Conservation (phyloP, 1,140 invertebrate species). For the Nasonia giraulti region DNA sequence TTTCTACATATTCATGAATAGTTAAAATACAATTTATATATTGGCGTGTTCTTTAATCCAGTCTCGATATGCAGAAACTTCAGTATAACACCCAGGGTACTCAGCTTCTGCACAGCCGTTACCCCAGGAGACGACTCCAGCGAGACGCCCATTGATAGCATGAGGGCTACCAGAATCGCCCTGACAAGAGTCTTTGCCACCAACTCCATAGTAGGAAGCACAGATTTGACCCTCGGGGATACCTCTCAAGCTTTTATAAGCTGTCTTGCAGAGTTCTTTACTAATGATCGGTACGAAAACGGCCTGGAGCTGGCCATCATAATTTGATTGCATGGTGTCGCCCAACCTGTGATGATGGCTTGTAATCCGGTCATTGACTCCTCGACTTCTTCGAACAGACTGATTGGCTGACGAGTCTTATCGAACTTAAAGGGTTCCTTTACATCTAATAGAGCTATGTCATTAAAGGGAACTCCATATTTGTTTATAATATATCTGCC, state of each 20-base stretch:
- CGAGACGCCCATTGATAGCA: slow-evolving; percentile 58
- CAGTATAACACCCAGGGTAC: no score
- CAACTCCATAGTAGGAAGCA: slow-evolving; percentile 68
- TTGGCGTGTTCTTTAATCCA: slow-evolving; percentile 62
- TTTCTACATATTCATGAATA: no score
- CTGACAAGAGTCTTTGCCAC: slow-evolving; percentile 74
- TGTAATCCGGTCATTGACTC: no score
- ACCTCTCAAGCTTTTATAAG: no score
- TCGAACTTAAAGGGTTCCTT: slow-evolving; percentile 59
- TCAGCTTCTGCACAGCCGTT: slow-evolving; percentile 71
- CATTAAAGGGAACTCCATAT: slow-evolving; percentile 72
- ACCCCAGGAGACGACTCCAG: slow-evolving; percentile 77
- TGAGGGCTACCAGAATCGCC: slow-evolving; percentile 69
- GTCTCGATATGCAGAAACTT: not conserved
- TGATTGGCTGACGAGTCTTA: slow-evolving; percentile 47
- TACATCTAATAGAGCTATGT: slow-evolving; percentile 76
- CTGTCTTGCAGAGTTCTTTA: slow-evolving; percentile 28
- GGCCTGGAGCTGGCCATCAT: slow-evolving; percentile 21
- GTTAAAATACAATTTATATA: no score
- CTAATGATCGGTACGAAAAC: no score
- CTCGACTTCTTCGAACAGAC: not conserved
- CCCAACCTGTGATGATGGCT: not conserved
- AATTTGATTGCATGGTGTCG: slow-evolving; percentile 49
- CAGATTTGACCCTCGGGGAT: slow-evolving; percentile 68
- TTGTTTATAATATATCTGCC: slow-evolving; percentile 64